Evolutionary conservation across 2,888 invertebrate species (phyloP).

Genomic region (Drepana falcataria): DNA sequence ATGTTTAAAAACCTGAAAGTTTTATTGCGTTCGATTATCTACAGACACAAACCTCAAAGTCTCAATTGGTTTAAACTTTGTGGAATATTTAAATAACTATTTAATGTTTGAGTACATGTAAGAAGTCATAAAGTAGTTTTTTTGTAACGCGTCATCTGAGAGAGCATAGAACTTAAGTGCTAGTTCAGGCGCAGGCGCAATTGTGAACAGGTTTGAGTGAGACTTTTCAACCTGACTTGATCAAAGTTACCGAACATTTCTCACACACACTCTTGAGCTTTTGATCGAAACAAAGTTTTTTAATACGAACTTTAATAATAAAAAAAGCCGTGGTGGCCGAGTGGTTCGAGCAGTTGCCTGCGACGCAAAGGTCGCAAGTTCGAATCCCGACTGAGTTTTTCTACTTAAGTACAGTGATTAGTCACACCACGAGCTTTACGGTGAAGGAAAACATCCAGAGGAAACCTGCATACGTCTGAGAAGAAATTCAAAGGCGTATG

Average conservation of each 20-base stretch:
- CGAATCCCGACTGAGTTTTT: too few species aligned
- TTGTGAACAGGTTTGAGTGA: not conserved
- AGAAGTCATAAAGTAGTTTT: too few species aligned
- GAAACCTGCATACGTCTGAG: too few species aligned
- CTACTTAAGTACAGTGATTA: too few species aligned
- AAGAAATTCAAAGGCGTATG: too few species aligned
- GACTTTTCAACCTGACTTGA: conserved; percentile 14
- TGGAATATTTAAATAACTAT: not conserved
- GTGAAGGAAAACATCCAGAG: too few species aligned
- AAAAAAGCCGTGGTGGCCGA: too few species aligned
- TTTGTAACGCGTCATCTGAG: too few species aligned
- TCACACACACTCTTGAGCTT: conserved; percentile 29
- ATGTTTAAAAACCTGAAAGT: not conserved
- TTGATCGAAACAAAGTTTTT: conserved; percentile 39
- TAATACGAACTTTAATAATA: conserved; percentile 39
- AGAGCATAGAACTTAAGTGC: not conserved
- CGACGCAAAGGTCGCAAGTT: too few species aligned
- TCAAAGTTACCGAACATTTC: conserved; percentile 24
- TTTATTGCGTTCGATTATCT: not conserved
- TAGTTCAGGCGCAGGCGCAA: not conserved
- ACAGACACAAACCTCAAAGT: not conserved
- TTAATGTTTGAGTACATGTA: not conserved
- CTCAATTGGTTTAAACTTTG: too few species aligned
- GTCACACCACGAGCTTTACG: too few species aligned
- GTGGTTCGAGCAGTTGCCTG: too few species aligned